These are phyloP conservation scores for Rhinatrema bivittatum DNA, from an alignment of 2,797 vertebrate species.

Conservation along the genomic window DNA sequence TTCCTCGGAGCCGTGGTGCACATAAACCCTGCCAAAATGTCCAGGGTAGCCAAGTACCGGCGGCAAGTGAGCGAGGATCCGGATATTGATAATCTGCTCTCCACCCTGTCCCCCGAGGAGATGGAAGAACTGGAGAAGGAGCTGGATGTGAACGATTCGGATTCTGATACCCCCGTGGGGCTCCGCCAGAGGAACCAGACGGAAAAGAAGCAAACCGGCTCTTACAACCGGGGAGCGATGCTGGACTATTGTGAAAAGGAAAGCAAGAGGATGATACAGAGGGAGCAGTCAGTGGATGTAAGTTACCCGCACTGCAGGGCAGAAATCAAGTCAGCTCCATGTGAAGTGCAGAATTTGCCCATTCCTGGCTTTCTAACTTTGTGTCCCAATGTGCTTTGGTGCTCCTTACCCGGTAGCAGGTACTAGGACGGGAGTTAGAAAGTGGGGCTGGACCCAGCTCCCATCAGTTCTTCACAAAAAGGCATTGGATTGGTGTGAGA, in stretches of 20 bases:
- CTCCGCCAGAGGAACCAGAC: constrained; percentile 54
- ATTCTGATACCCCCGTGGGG: constrained; percentile 60
- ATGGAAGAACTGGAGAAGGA: constrained; percentile 89
- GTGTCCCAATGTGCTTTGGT: too few species aligned
- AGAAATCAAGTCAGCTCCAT: too few species aligned
- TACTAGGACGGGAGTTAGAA: too few species aligned
- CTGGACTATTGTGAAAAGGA: constrained; percentile 60
- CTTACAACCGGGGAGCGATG: constrained; percentile 53
- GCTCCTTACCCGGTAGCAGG: too few species aligned
- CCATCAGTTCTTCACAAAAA: too few species aligned
- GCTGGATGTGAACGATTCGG: constrained; percentile 74
- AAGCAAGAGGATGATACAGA: constrained; percentile 58
- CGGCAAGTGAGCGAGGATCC: constrained; percentile 96
- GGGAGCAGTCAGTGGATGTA: constrained; percentile 69
- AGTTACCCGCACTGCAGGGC: too few species aligned
- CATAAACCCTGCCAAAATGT: constrained; percentile 61
- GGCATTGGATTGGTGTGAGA: too few species aligned
- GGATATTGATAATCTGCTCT: constrained; percentile 88
- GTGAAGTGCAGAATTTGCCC: too few species aligned
- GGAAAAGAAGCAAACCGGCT: constrained; percentile 38
- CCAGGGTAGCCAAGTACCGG: constrained; percentile 80
- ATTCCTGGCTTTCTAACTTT: too few species aligned
- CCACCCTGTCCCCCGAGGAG: constrained; percentile 89
- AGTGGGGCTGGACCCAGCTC: too few species aligned
- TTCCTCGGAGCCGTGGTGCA: constrained; percentile 12